Evolutionary conservation across 2,113 vertebrate species (phyloP), one percentile per base, ranked within the genome.

Genomic region (Hemichromis elongatus): DNA sequence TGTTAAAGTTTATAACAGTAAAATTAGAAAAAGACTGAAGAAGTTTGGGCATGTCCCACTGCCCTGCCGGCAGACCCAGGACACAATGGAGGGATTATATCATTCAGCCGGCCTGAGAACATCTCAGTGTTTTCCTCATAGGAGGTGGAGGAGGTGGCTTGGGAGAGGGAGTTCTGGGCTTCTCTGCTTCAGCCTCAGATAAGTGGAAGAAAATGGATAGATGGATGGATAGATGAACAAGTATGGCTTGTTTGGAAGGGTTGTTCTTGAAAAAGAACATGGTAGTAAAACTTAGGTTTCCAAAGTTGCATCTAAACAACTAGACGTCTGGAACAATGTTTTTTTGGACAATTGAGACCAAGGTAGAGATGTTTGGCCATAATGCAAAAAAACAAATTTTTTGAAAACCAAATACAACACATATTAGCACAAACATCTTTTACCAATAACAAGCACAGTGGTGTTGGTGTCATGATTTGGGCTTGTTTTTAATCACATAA

Each of bases 291-390:
- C 14, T 28, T 45, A 11, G 40, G 14, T 47, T 68, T 47, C 40
- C 40, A 45, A 70, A 70, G 66, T 18, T 47, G 0, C 26, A 73
- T 73, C 14, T 47, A 40, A 73, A 28, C 9, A 73, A 9, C 66
- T 18, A 47, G 40, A 28, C 0, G 2, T 73, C 40, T 26, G 40
- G 9, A 73, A 47, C 0, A 45, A 47, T 47, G 9, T 0, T 2
- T 18, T 19, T 73, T 47, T 73, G 40, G 14, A 28, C 24, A 19
- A 24, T 47, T 73, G 40, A 70, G 14, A 73, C 40, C 9, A 28
- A 5, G 12, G 40, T 47, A 3, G 26, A 70, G 11, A 70, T 45
- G 37, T 70, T 45, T 45, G 40, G 66, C 66, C 37, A 45, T 70
- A 45, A 45, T 70, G 33, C 3, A 66, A 13, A 40, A 11, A 37